Conservation (phyloP, 2,888 invertebrate genomes). For the Polia nebulosa region DNA sequence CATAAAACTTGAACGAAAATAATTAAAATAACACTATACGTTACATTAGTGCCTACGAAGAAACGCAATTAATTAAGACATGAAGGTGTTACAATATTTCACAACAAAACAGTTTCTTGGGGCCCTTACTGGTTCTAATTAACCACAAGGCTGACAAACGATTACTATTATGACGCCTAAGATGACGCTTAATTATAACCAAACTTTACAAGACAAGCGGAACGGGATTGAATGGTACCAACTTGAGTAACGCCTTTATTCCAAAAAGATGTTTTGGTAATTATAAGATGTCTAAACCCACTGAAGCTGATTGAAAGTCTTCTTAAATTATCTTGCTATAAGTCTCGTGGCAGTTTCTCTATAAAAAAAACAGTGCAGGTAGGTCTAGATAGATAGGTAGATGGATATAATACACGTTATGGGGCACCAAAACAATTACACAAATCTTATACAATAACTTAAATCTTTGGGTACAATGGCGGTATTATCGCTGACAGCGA, state of each 20-base stretch:
- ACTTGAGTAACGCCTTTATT: slow-evolving; percentile 23
- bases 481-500: too few relatives aligned
- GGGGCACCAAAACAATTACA: too few relatives aligned
- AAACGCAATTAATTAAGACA: slow-evolving; percentile 28
- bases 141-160: slow-evolving; percentile 53
- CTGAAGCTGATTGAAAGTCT: neutral
- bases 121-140: slow-evolving; percentile 33
- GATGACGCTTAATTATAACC: slow-evolving; percentile 45
- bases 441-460: too few relatives aligned
- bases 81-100: slow-evolving; percentile 37
- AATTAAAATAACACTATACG: neutral
- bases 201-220: slow-evolving; percentile 36
- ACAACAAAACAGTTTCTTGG: slow-evolving; percentile 24
- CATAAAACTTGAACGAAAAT: neutral
- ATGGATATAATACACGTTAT: too few relatives aligned
- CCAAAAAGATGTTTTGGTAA: neutral
- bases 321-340: neutral
- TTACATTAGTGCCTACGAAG: neutral
- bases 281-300: neutral
- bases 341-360: too few relatives aligned
- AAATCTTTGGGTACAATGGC: too few relatives aligned
- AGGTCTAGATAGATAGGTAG: too few relatives aligned
- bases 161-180: slow-evolving; percentile 57
- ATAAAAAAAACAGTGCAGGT: too few relatives aligned
- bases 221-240: slow-evolving; percentile 5